These are phyloP conservation scores for Panonychus citri DNA, from an alignment of 1,140 invertebrate genomes.

Conservation along the genomic window DNA sequence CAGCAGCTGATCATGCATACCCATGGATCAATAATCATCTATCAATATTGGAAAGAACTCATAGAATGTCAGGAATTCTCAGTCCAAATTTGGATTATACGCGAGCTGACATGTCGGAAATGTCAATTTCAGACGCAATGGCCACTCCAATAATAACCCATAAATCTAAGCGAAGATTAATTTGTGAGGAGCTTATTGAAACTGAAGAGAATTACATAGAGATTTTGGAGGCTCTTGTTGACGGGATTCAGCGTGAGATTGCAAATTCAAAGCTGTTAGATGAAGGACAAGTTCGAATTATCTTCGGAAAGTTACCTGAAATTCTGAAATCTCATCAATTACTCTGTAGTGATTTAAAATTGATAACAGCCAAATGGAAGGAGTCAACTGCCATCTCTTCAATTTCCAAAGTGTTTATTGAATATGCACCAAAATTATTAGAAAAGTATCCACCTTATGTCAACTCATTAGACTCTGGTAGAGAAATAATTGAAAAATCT, in stretches of 20 bases:
- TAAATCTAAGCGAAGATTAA: background rate
- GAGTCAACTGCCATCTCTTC: constrained; percentile 50
- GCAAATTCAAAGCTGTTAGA: constrained; percentile 39
- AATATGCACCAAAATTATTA: constrained; percentile 37
- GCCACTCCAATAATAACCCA: too few relatives aligned
- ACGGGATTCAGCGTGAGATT: constrained; percentile 28
- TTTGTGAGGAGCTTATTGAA: constrained; percentile 56
- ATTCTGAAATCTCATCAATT: constrained; percentile 75
- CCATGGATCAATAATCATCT: background rate
- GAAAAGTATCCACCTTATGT: constrained; percentile 92
- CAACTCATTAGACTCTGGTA: constrained; percentile 90
- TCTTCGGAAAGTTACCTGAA: constrained; percentile 82
- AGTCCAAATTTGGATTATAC: background rate
- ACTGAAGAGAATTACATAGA: constrained; percentile 92
- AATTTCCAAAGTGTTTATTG: constrained; percentile 60
- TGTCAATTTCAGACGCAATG: too few relatives aligned
- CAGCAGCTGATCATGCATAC: constrained; percentile 34
- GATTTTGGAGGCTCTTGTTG: constrained; percentile 73
- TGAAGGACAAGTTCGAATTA: constrained; percentile 74
- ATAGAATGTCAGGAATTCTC: background rate
- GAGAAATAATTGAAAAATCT: constrained; percentile 71
- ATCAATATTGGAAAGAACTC: too few relatives aligned
- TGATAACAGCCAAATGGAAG: constrained; percentile 41
- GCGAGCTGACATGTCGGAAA: too few relatives aligned
- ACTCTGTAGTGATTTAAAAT: constrained; percentile 50